Conservation (phyloP, 2,113 vertebrate genomes). For the Apteryx mantelli region DNA sequence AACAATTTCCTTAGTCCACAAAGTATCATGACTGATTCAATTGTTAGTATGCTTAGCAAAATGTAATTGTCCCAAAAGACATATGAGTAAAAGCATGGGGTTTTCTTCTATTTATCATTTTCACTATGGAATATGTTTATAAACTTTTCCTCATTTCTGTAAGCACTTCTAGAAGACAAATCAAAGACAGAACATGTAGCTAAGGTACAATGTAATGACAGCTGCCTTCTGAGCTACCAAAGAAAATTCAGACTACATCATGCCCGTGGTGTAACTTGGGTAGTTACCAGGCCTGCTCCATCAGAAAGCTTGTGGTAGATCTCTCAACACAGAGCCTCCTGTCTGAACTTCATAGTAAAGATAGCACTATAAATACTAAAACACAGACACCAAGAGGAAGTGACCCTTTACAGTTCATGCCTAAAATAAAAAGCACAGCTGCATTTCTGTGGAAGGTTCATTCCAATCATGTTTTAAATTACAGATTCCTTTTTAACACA, state of each 20-base stretch:
- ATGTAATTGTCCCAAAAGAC: background rate
- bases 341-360: background rate
- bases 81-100: background rate
- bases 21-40: background rate
- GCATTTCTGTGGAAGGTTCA: background rate
- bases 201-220: background rate
- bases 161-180: background rate
- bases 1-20: background rate
- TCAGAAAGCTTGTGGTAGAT: background rate
- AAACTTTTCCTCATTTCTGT: background rate
- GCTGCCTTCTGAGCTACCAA: background rate
- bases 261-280: fast-evolving
- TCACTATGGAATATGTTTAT: background rate
- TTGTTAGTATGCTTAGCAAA: background rate
- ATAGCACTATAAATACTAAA: background rate
- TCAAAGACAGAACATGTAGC: background rate
- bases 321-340: background rate
- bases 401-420: background rate
- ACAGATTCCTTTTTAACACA: background rate
- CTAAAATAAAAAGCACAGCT: background rate
- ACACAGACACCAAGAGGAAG: background rate
- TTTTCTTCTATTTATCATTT: background rate
- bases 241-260: background rate
- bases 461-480: background rate
- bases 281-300: background rate